A percentile compares a stretch with the other conserved stretches of the same genome.
Evolutionary conservation across 1,140 invertebrate species (phyloP).

Genomic region (Zaprionus africanus): DNA sequence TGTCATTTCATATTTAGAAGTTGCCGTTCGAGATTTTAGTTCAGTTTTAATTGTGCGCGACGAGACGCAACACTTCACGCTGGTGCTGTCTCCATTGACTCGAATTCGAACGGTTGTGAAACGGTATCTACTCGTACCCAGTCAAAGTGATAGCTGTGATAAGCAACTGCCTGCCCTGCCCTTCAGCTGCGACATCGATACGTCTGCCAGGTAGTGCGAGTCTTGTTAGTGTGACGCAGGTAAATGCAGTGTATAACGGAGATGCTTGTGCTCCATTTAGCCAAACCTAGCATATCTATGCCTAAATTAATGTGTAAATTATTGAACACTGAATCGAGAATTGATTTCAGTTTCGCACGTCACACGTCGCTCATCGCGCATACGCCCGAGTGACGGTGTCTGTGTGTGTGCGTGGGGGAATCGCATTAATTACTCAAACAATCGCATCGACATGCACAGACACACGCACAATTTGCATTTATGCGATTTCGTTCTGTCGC

Average conservation of each 20-base stretch:
- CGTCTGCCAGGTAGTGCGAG: neutral
- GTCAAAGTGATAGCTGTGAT: too few species aligned
- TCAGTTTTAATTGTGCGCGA: constrained; percentile 74
- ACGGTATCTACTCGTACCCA: too few species aligned
- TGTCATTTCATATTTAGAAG: constrained; percentile 79
- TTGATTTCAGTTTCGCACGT: constrained; percentile 8
- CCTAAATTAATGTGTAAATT: neutral
- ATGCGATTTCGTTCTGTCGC: constrained; percentile 11
- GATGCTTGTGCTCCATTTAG: neutral
- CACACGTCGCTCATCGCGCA: constrained; percentile 14
- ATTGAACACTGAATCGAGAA: neutral
- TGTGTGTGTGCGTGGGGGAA: neutral
- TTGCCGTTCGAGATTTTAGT: constrained; percentile 54
- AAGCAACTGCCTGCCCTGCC: neutral
- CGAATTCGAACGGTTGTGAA: neutral
- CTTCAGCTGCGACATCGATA: neutral
- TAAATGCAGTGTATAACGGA: neutral
- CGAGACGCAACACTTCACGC: constrained; percentile 45
- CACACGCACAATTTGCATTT: constrained; percentile 5
- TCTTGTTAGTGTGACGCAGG: neutral
- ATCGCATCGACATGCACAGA: neutral
- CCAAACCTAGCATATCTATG: neutral
- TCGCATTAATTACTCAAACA: constrained; percentile 15
- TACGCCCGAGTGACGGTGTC: constrained; percentile 13
- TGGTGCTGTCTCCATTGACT: neutral